Percentiles rank a stretch among this genome's conserved stretches.
Conservation (phyloP, 2,797 vertebrate species). For the Chelmon rostratus region DNA sequence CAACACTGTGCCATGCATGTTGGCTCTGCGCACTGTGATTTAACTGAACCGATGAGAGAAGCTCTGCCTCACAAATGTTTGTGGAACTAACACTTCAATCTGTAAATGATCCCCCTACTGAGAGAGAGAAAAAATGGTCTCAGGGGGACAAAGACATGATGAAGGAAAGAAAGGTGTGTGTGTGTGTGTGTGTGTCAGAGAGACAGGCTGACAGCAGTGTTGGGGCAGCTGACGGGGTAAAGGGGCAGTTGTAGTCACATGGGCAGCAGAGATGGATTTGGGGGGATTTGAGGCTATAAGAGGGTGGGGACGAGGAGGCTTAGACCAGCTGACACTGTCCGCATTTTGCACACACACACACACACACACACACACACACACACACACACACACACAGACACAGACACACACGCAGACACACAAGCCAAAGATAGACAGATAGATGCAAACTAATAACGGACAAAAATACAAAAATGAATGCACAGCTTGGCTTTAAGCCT, state of each 20-base stretch:
- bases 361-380: slow-evolving; percentile 44
- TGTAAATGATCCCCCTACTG: slow-evolving; percentile 36
- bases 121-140: slow-evolving; percentile 14
- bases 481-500: slow-evolving; percentile 2
- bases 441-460: slow-evolving; percentile 14
- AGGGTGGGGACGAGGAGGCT: slow-evolving; percentile 70
- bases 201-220: slow-evolving; percentile 61
- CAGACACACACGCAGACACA: slow-evolving; percentile 23
- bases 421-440: slow-evolving; percentile 44
- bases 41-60: background rate
- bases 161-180: slow-evolving; percentile 22
- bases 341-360: slow-evolving; percentile 53
- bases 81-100: background rate
- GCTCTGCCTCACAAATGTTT: slow-evolving; percentile 6
- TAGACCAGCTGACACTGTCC: slow-evolving; percentile 78
- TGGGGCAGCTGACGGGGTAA: slow-evolving; percentile 70
- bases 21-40: background rate
- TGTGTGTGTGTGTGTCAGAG: slow-evolving; percentile 15
- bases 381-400: slow-evolving; percentile 33
- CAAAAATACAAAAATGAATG: slow-evolving; percentile 32
- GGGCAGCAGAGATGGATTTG: slow-evolving; percentile 74
- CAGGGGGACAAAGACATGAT: slow-evolving; percentile 48
- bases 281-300: slow-evolving; percentile 74
- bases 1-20: background rate
- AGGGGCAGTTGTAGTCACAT: slow-evolving; percentile 68